Evolutionary conservation across 2,888 invertebrate genomes (phyloP), one percentile per base, ranked within the genome.

Genomic region (Acrobasis consociella): DNA sequence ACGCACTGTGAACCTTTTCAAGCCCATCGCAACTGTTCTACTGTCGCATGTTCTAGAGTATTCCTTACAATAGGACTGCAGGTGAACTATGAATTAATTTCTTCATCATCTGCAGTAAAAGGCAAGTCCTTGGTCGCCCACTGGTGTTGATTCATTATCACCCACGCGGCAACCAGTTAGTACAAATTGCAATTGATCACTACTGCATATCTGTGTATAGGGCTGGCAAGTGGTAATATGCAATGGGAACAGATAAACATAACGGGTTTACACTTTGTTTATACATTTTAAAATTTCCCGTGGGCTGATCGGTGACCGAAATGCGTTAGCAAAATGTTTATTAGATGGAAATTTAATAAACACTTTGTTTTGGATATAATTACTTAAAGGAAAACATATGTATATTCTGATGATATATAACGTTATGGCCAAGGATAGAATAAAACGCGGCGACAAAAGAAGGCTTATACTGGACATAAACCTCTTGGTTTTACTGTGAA

Each of bases 121-220:
- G 89, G 89, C 78, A 85, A 86, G 85, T 87, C 91, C 91, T 91
- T 91, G 91, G 80, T 63, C 82, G 72, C 88, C 89, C 85, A 87
- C 87, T 71, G 69, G 67, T 61, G 60, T 70, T 85, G 88, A 88
- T 81, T 91, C 90, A 89, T 80, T 80, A 79, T 78, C 85, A 72
- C 91, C 90, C 86, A 91, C 91, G 82, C 82, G 72, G 52, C 62
- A 66, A 63, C 67, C 62, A 62, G 66, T 67, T 70, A 70, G 69
- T 71, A 73, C 74, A 77, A 80, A 80, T 78, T 81, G 77, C 79
- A 75, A 71, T 74, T 65, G 73, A 79, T 80, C 75, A 75, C 69
- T 68, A 70, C 65, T 65, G 70, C 68, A 67, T 62, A 69, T 66
- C 65, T 64, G 59, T 61, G 67, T 63, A 66, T 73, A 77, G 76